Evolutionary conservation across 2,888 invertebrate genomes (phyloP).

Genomic region (Drosophila prostipennis): DNA sequence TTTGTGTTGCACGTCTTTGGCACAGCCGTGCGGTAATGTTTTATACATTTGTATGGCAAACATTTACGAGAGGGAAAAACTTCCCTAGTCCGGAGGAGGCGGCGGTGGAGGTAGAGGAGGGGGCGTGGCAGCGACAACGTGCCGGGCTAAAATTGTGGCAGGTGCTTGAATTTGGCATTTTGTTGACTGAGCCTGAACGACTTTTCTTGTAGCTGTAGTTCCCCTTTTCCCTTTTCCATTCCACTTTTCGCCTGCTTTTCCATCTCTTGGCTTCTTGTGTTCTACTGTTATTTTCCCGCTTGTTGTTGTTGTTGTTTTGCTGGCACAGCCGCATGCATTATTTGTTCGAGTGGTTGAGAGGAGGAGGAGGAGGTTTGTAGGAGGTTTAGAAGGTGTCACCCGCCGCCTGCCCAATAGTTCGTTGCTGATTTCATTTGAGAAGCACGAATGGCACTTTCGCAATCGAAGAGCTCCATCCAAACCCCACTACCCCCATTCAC

Average conservation of each 20-base stretch:
- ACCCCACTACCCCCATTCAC: neutral
- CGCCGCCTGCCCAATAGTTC: slow-evolving; percentile 31
- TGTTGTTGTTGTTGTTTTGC: neutral
- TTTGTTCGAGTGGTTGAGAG: slow-evolving; percentile 59
- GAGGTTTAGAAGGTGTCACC: slow-evolving; percentile 26
- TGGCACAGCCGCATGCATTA: slow-evolving; percentile 62
- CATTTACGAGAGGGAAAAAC: slow-evolving; percentile 32
- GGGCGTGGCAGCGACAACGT: slow-evolving; percentile 59
- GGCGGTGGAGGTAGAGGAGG: neutral
- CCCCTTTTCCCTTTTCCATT: neutral
- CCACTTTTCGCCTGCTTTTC: neutral
- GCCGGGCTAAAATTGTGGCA: slow-evolving; percentile 74
- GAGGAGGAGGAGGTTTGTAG: neutral
- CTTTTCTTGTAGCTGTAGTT: slow-evolving; percentile 59
- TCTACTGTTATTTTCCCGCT: slow-evolving; percentile 15
- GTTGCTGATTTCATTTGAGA: slow-evolving; percentile 51
- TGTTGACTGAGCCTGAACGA: slow-evolving; percentile 77
- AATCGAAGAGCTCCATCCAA: slow-evolving; percentile 10
- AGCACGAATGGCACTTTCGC: slow-evolving; percentile 37
- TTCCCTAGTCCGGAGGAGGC: neutral
- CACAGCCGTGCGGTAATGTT: slow-evolving; percentile 58
- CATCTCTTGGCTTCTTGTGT: slow-evolving; percentile 8
- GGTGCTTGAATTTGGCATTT: slow-evolving; percentile 76
- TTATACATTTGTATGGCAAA: slow-evolving; percentile 51
- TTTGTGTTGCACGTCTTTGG: slow-evolving; percentile 62